phyloP scores from a whole-genome alignment of 2,888 invertebrate genomes.

The Latrodectus hesperus region DNA sequence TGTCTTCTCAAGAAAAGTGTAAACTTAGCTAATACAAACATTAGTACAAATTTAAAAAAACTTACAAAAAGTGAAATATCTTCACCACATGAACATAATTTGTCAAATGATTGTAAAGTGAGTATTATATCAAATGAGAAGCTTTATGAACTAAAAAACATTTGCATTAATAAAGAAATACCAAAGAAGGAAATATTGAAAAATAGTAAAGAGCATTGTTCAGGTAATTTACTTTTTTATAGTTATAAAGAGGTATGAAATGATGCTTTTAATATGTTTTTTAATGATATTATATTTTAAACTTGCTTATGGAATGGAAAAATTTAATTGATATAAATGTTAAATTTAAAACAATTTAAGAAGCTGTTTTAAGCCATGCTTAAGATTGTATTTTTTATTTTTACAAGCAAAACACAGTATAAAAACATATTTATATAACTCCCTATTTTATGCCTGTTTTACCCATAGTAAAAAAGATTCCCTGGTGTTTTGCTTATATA shows the following conservation, averaged over 20 bases:
- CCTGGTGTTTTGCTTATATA: too few relatives aligned
- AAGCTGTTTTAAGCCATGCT: too few relatives aligned
- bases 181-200: neutral
- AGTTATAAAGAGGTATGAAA: neutral
- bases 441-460: too few relatives aligned
- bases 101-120: neutral
- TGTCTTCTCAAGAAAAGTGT: neutral
- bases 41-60: neutral
- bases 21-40: neutral
- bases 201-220: neutral
- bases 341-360: too few relatives aligned
- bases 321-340: too few relatives aligned
- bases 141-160: conserved; percentile 12
- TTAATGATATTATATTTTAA: too few relatives aligned
- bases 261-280: neutral
- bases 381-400: too few relatives aligned
- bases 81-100: neutral
- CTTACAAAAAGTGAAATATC: neutral
- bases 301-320: too few relatives aligned
- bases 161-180: neutral
- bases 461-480: too few relatives aligned
- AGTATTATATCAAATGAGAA: conserved; percentile 13
- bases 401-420: too few relatives aligned
- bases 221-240: neutral
- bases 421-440: too few relatives aligned